Conservation (phyloP, 2,888 invertebrate species). For the Heliconius cydno region DNA sequence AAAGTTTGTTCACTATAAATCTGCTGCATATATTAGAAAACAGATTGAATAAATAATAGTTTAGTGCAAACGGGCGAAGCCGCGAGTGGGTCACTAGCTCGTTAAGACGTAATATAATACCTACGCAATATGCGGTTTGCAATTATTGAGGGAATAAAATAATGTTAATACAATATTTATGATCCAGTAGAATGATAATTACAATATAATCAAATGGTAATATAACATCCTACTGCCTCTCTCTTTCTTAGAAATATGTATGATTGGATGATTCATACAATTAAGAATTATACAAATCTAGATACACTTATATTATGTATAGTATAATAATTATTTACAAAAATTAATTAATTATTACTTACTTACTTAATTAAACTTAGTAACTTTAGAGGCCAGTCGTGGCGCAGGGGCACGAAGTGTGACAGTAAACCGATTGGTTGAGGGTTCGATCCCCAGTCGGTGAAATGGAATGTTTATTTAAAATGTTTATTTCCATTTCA, state of each 20-base stretch:
- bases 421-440: no score
- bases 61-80: no score
- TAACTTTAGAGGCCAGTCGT: not conserved
- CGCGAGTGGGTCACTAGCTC: not conserved
- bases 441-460: no score
- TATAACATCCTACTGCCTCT: not conserved
- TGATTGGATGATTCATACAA: not conserved
- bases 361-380: not conserved
- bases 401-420: not conserved
- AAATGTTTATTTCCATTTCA: no score
- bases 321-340: no score
- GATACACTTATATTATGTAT: not conserved
- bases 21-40: no score
- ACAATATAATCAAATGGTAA: not conserved
- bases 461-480: no score
- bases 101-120: not conserved
- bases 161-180: not conserved
- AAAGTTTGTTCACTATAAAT: no score
- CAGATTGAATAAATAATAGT: no score
- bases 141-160: not conserved
- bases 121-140: conserved; percentile 14
- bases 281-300: not conserved
- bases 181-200: not conserved
- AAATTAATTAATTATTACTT: no score
- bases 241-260: not conserved